Evolutionary conservation across 2,113 vertebrate genomes (phyloP).

Genomic region (Alosa alosa): DNA sequence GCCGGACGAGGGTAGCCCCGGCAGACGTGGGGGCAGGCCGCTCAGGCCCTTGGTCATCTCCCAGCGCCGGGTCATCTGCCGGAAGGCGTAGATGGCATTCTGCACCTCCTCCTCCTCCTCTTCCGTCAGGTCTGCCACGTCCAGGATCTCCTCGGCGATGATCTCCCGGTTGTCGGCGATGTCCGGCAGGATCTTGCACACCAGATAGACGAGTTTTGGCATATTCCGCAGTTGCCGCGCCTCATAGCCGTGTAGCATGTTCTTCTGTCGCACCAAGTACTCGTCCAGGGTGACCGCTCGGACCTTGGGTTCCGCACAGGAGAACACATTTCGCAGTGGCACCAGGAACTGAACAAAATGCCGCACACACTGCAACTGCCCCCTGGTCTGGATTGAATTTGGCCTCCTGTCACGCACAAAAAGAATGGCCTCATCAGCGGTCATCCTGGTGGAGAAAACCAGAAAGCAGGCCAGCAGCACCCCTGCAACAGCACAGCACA

Average conservation of each 20-base stretch:
- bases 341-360: constrained; percentile 88
- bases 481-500: constrained; percentile 68
- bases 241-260: constrained; percentile 89
- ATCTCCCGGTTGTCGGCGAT: constrained; percentile 86
- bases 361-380: constrained; percentile 84
- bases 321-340: constrained; percentile 85
- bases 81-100: not conserved
- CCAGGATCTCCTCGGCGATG: constrained; percentile 76
- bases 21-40: constrained; percentile 50
- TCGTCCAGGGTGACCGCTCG: constrained; percentile 82
- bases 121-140: constrained; percentile 74
- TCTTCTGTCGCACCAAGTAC: constrained; percentile 87
- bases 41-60: not conserved
- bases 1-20: constrained; percentile 47
- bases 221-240: constrained; percentile 83
- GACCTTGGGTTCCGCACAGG: constrained; percentile 77
- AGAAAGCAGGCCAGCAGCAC: constrained; percentile 92
- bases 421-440: constrained; percentile 88
- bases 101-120: constrained; percentile 71
- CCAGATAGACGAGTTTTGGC: constrained; percentile 86
- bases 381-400: constrained; percentile 90
- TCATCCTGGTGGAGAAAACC: constrained; percentile 88
- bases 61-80: not conserved
- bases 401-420: constrained; percentile 87
- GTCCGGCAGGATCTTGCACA: constrained; percentile 83